Base-by-base conservation (phyloP, 2,888 invertebrate species). In the Diplolepis rosae region DNA sequence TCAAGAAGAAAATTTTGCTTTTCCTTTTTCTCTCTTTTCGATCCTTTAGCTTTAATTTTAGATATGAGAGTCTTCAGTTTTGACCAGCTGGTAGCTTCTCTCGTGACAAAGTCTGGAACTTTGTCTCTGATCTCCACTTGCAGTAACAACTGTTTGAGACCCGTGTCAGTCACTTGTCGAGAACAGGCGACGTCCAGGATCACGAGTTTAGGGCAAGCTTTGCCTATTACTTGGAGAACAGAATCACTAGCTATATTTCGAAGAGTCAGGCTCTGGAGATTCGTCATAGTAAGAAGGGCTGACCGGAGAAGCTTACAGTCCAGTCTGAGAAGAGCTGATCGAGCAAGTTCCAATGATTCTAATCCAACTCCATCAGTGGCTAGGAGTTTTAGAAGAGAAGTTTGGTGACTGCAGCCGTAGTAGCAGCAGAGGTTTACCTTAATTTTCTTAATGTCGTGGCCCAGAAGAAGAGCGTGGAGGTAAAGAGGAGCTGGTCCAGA, bases 331-430 rank as follows among this genome's bases (percentile, higher is more conserved):
- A 90, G 76, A 0, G 89, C 88, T 0, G 89, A 87, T 13, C 90
- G 81, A 15, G 88, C 86, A 28, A 90, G 73, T 69, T 89, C 88
- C 27, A 90, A 73, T 1, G 85, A 86, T 45, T 87, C 86, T 1
- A 90, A 71, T 22, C 89, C 89, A 13, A 79, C 78, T 11, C 89
- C 89, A 69, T 89, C 89, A 0, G 80, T 76, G 0, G 88, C 85
- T 11, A 90, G 75, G n/a, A 89, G 80, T 35, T 86, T 85, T 1
- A 90, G 75, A 11, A 90, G 70, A 1, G 88, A 88, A 2, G 88
- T 87, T 75, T 90, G 90, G 75, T 90, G 89, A 42, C 89, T 89
- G 75, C 90, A 90, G 13, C 89, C 89, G 68, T 90, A 90, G 72
- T 90, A 90, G 77, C 90, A 90, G 77, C 90, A 90, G 1, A 90